phyloP scores from a whole-genome alignment of 2,797 vertebrate species.

The Vespertilio murinus region DNA sequence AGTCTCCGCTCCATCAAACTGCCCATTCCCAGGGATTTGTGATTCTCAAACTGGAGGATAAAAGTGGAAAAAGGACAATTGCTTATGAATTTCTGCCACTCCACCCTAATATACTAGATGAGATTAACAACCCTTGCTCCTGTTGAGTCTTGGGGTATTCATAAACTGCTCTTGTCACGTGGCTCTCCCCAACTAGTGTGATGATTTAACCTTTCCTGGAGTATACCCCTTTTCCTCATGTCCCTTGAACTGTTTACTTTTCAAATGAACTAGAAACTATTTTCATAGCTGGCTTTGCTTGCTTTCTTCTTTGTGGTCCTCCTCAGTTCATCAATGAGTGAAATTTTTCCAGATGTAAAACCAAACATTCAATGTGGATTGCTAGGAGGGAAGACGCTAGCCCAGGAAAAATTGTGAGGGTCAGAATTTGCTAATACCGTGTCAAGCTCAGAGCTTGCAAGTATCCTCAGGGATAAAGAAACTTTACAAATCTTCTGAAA shows the following conservation, averaged over 20 bases:
- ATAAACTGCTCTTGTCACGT: neutral
- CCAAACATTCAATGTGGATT: slow-evolving; percentile 46
- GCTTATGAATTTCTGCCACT: neutral
- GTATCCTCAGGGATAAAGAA: neutral
- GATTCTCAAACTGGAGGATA: slow-evolving; percentile 30
- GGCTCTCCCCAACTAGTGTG: neutral
- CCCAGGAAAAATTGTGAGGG: slow-evolving; percentile 36
- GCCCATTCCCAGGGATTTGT: slow-evolving; percentile 47
- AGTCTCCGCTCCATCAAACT: slow-evolving; percentile 40
- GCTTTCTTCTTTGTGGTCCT: slow-evolving; percentile 35
- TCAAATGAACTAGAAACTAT: slow-evolving; percentile 70
- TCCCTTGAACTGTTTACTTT: neutral
- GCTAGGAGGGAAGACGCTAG: slow-evolving; percentile 23
- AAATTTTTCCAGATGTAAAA: slow-evolving; percentile 8
- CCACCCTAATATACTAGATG: neutral
- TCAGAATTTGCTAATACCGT: slow-evolving; percentile 53
- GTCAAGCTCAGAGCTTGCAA: slow-evolving; percentile 40
- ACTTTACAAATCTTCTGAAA: slow-evolving; percentile 54
- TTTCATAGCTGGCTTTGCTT: slow-evolving; percentile 51
- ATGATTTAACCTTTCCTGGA: slow-evolving; percentile 30
- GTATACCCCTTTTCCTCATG: neutral
- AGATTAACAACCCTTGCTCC: slow-evolving; percentile 53
- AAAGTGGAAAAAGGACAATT: slow-evolving; percentile 43
- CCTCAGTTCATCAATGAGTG: neutral
- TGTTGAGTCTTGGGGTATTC: neutral